These are phyloP conservation scores for Auanema freiburgensis DNA, from an alignment of 2,888 invertebrate species.

Conservation along the genomic window DNA sequence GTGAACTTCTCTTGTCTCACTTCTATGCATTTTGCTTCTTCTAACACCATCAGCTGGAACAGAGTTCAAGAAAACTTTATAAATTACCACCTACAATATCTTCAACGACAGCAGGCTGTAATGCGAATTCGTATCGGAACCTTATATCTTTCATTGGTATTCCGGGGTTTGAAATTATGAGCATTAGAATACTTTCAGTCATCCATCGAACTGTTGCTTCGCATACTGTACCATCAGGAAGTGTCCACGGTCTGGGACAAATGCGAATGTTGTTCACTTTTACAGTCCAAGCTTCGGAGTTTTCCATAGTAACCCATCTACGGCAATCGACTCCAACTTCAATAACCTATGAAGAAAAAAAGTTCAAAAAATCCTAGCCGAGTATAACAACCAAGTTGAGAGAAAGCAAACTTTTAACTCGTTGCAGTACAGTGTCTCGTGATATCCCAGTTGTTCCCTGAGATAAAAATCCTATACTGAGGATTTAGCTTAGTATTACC, in stretches of 20 bases:
- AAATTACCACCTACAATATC: constrained; percentile 43
- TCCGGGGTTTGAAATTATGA: constrained; percentile 48
- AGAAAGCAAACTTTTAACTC: background rate
- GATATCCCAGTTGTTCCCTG: background rate
- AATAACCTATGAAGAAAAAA: constrained; percentile 24
- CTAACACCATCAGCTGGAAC: constrained; percentile 36
- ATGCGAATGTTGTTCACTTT: constrained; percentile 20
- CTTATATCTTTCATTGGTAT: constrained; percentile 44
- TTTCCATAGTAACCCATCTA: constrained; percentile 42
- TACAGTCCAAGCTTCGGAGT: constrained; percentile 48
- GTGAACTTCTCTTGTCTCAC: constrained; percentile 23
- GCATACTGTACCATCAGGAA: constrained; percentile 41
- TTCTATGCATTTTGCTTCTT: constrained; percentile 33
- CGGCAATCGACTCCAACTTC: constrained; percentile 50
- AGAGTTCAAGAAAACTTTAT: too few species aligned
- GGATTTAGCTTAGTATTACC: too few species aligned
- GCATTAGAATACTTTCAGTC: constrained; percentile 51
- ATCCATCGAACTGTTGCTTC: constrained; percentile 51
- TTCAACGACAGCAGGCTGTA: constrained; percentile 47
- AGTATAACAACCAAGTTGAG: constrained; percentile 13
- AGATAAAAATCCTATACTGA: too few species aligned
- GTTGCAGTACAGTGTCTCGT: background rate
- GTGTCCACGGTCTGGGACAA: constrained; percentile 54
- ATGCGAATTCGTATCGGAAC: constrained; percentile 46
- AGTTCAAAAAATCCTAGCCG: constrained; percentile 2